phyloP scores from a whole-genome alignment of 2,797 vertebrate species.

The Podarcis siculus region DNA sequence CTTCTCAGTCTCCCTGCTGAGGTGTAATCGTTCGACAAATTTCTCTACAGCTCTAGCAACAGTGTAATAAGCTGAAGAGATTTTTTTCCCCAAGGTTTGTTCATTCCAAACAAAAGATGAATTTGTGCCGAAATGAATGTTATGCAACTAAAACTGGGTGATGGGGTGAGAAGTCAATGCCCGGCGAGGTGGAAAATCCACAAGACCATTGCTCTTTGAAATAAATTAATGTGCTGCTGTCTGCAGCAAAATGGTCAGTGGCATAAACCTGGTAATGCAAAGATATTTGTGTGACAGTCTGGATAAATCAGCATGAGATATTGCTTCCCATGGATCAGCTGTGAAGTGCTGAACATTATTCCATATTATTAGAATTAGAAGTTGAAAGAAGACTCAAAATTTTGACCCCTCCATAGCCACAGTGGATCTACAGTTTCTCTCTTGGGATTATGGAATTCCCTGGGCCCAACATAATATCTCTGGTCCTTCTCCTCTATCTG shows the following conservation, averaged over 20 bases:
- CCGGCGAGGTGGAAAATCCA: slow-evolving; percentile 2
- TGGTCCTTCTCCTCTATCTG: too few relatives aligned
- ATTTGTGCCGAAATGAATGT: neutral
- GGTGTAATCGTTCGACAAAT: neutral
- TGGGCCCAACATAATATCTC: neutral
- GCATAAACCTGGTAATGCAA: neutral
- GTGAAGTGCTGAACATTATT: neutral
- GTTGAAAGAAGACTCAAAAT: neutral
- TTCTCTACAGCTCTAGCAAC: neutral
- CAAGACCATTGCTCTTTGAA: neutral
- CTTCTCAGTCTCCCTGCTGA: neutral
- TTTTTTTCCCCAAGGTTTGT: neutral
- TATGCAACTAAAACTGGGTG: neutral
- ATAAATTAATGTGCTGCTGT: slow-evolving; percentile 5
- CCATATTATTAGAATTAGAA: neutral
- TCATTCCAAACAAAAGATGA: slow-evolving; percentile 8
- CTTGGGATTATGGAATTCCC: neutral
- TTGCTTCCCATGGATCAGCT: neutral
- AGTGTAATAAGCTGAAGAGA: neutral
- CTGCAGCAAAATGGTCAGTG: neutral
- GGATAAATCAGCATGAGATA: neutral
- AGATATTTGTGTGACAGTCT: neutral
- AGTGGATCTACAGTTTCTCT: neutral
- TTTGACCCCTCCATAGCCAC: neutral
- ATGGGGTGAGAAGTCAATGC: neutral